Evolutionary conservation across 2,888 invertebrate species (phyloP).

Genomic region (Pachydiplax longipennis): DNA sequence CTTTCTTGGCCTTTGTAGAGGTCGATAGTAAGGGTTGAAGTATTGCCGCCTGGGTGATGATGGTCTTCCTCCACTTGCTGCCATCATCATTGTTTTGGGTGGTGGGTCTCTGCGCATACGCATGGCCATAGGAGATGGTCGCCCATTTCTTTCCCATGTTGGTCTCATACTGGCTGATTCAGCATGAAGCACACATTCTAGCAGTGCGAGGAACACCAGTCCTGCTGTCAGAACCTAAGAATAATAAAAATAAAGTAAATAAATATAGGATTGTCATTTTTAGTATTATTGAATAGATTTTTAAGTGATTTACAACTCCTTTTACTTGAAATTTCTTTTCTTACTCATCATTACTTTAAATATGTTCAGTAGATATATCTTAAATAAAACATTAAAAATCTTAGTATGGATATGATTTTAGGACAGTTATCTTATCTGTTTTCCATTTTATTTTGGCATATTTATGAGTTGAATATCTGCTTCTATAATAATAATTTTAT

Average conservation of each 20-base stretch:
- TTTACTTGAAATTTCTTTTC: too few relatives aligned
- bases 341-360: too few relatives aligned
- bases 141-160: neutral
- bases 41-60: conserved; percentile 11
- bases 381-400: too few relatives aligned
- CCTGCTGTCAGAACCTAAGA: neutral
- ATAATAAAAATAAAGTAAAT: neutral
- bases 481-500: too few relatives aligned
- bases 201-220: neutral
- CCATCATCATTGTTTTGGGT: neutral
- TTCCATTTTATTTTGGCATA: too few relatives aligned
- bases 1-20: conserved; percentile 6
- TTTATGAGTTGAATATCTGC: too few relatives aligned
- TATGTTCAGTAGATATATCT: too few relatives aligned
- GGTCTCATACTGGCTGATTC: neutral
- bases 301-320: neutral
- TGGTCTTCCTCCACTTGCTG: neutral
- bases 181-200: neutral
- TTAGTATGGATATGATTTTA: too few relatives aligned
- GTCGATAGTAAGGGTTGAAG: conserved; percentile 10
- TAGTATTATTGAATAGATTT: neutral
- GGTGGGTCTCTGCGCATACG: conserved; percentile 15
- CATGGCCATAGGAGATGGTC: conserved; percentile 4
- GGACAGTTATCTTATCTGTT: too few relatives aligned
- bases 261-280: neutral